These are phyloP conservation scores for Fragum whitleyi DNA, from an alignment of 2,888 invertebrate species.

Conservation along the genomic window DNA sequence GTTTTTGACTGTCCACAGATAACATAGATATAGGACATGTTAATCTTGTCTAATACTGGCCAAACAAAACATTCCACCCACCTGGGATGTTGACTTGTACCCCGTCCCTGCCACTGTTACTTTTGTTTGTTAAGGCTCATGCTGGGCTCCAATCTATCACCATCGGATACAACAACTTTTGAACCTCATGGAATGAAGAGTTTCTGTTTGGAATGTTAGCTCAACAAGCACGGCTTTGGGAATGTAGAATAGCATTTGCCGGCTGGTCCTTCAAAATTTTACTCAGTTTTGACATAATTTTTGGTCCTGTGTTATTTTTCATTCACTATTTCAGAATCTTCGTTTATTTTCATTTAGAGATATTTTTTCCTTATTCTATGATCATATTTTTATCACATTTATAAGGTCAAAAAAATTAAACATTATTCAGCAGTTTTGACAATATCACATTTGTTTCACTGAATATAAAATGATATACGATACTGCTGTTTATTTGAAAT, in stretches of 20 bases:
- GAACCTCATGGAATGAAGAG: constrained; percentile 9
- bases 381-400: no score
- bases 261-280: neutral
- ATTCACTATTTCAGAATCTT: neutral
- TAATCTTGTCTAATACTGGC: constrained; percentile 20
- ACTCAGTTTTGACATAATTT: no score
- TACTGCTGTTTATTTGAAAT: neutral
- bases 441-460: neutral
- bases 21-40: neutral
- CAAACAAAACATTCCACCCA: constrained; percentile 33
- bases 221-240: neutral
- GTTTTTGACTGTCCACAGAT: constrained; percentile 2
- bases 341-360: no score
- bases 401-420: no score
- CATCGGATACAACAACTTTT: neutral
- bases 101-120: neutral
- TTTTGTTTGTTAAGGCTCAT: constrained; percentile 17
- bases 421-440: neutral
- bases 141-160: neutral
- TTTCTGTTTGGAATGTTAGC: neutral
- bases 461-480: neutral
- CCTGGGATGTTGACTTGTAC: constrained; percentile 8
- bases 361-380: no score
- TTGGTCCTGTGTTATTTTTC: no score
- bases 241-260: no score